These are phyloP conservation scores for cattle (Bos taurus) DNA, from an alignment of 2,113 vertebrate genomes.

Conservation along the genomic window ARS-UCD2.0 NC_037348.1:4161501-4162000, in stretches of 20 bases:
- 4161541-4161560: neutral
- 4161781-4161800: neutral
- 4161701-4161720: neutral
- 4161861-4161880: neutral
- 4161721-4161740: neutral
- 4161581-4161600: neutral
- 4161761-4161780: no score
- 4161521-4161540: neutral
- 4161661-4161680: neutral
- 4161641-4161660: neutral
- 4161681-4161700: neutral
- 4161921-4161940: neutral
- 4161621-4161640: neutral
- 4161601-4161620: neutral
- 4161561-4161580: neutral
- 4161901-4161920: neutral
- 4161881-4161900: neutral
- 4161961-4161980: neutral
- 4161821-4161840: neutral
- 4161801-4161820: no score
- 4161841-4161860: accelerated
- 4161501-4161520: neutral
- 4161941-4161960: neutral
- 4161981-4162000: neutral
- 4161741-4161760: neutral